Conservation (phyloP, 2,888 invertebrate genomes). For the Chromoteleia sp. region DNA sequence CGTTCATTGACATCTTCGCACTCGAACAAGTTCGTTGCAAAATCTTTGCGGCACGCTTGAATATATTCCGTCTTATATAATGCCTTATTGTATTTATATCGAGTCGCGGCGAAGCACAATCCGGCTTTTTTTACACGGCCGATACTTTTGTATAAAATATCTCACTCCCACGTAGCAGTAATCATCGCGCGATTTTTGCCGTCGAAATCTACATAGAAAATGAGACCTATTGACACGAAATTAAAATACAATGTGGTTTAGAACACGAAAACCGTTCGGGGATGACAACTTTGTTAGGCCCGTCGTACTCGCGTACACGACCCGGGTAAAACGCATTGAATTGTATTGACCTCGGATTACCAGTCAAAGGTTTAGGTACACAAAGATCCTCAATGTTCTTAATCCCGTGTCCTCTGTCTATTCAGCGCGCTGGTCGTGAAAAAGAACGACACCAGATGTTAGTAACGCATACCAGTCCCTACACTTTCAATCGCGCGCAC, state of each 20-base stretch:
- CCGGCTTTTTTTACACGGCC: constrained; percentile 16
- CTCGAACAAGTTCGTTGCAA: constrained; percentile 37
- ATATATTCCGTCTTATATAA: constrained; percentile 56
- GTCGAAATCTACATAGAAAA: constrained; percentile 45
- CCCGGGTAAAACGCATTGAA: constrained; percentile 26
- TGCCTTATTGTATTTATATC: constrained; percentile 63
- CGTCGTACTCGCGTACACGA: constrained; percentile 39
- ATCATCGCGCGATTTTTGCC: constrained; percentile 34
- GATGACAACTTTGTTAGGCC: constrained; percentile 61
- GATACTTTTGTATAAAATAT: constrained; percentile 48
- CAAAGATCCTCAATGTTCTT: constrained; percentile 60
- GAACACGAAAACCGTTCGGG: constrained; percentile 43
- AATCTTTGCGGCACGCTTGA: constrained; percentile 33
- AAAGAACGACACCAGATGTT: constrained; percentile 63
- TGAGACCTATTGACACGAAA: constrained; percentile 62
- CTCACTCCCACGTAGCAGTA: constrained; percentile 51
- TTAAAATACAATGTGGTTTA: constrained; percentile 62
- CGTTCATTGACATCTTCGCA: constrained; percentile 34
- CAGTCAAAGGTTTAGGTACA: constrained; percentile 57
- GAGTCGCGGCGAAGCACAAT: constrained; percentile 39
- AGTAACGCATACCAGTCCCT: constrained; percentile 24
- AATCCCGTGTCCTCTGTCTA: constrained; percentile 62
- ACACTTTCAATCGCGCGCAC: constrained; percentile 25
- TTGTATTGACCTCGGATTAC: constrained; percentile 60
- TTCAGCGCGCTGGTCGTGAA: constrained; percentile 46